phyloP scores from a whole-genome alignment of 2,888 invertebrate genomes.

The Eurytoma californica region DNA sequence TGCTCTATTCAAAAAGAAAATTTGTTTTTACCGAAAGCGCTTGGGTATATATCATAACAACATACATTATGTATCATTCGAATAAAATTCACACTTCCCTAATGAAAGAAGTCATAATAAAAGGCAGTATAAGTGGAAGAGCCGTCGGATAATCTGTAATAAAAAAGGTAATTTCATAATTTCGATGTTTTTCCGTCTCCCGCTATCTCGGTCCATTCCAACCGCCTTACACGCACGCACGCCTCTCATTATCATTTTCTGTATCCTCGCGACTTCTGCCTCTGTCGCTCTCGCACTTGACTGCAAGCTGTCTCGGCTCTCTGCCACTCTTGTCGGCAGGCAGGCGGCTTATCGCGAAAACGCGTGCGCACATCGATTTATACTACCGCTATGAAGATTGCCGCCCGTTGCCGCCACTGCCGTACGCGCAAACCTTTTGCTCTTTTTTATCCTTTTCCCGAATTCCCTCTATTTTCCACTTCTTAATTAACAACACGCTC shows the following conservation, averaged over 20 bases:
- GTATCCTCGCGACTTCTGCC: not conserved
- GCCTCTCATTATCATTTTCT: not conserved
- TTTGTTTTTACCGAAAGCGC: too few species aligned
- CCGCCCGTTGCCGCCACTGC: not conserved
- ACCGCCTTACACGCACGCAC: too few species aligned
- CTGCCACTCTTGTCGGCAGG: too few species aligned
- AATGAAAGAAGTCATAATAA: too few species aligned
- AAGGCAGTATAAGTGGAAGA: too few species aligned
- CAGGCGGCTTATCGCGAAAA: conserved; percentile 30
- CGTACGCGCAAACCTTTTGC: not conserved
- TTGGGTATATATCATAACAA: too few species aligned
- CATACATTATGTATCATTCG: too few species aligned
- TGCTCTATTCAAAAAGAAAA: too few species aligned
- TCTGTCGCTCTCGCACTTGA: too few species aligned
- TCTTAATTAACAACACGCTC: not conserved
- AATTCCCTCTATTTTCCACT: conserved; percentile 1
- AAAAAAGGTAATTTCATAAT: not conserved
- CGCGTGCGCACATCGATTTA: conserved; percentile 39
- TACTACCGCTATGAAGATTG: conserved; percentile 49
- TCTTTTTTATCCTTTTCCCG: not conserved
- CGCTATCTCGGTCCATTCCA: not conserved
- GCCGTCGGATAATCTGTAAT: too few species aligned
- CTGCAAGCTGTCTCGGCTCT: too few species aligned
- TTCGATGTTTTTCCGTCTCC: not conserved
- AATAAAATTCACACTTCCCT: too few species aligned